phyloP scores from a whole-genome alignment of 1,140 invertebrate genomes.

The Brachionus paranguensis region DNA sequence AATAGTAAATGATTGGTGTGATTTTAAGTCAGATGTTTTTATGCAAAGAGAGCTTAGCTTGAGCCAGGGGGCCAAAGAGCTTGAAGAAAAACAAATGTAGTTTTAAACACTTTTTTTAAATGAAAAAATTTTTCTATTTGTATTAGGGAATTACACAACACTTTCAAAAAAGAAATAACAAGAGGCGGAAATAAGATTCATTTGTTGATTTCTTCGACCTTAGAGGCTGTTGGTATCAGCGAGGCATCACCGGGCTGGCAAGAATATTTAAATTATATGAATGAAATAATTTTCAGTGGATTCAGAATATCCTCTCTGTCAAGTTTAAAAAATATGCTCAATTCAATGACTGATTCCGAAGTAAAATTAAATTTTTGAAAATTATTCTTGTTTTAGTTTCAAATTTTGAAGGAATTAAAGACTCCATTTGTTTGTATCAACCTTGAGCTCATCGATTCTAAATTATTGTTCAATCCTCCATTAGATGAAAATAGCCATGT shows the following conservation, averaged over 20 bases:
- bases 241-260: slow-evolving; percentile 67
- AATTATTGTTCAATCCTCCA: slow-evolving; percentile 14
- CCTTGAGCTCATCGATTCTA: neutral
- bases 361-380: neutral
- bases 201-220: slow-evolving; percentile 46
- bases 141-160: slow-evolving; percentile 48
- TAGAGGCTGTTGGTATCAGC: slow-evolving; percentile 53
- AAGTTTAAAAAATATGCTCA: slow-evolving; percentile 51
- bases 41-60: slow-evolving; percentile 42
- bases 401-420: neutral
- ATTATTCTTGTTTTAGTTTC: neutral
- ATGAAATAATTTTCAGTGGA: slow-evolving; percentile 72
- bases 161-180: slow-evolving; percentile 48
- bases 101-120: slow-evolving; percentile 8
- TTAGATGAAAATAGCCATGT: slow-evolving; percentile 19
- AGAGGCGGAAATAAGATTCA: slow-evolving; percentile 51
- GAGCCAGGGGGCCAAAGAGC: slow-evolving; percentile 51
- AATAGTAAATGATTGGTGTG: slow-evolving; percentile 21
- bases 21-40: slow-evolving; percentile 48
- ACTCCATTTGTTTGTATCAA: slow-evolving; percentile 36
- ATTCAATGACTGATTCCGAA: slow-evolving; percentile 44
- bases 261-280: slow-evolving; percentile 77
- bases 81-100: slow-evolving; percentile 50
- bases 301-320: slow-evolving; percentile 57
- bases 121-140: neutral